phyloP scores from a whole-genome alignment of 2,797 vertebrate species.

The Rhabdomys pumilio region DNA sequence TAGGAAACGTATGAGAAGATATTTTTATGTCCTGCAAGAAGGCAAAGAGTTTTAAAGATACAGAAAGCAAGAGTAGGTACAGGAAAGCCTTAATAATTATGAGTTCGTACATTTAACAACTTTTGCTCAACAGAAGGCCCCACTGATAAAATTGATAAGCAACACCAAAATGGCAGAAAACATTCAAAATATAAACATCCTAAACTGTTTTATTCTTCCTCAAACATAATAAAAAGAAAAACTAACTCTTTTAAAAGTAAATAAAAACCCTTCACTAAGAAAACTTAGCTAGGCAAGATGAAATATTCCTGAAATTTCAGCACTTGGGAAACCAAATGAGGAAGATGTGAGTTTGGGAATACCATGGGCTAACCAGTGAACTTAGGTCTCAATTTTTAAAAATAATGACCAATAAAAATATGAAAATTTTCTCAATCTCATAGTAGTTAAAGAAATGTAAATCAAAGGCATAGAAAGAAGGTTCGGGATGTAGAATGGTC shows the following conservation, averaged over 20 bases:
- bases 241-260: constrained; percentile 48
- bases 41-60: constrained; percentile 52
- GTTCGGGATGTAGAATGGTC: constrained; percentile 10
- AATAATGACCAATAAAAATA: not conserved
- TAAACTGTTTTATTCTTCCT: not conserved
- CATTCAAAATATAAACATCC: constrained; percentile 31
- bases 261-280: constrained; percentile 16
- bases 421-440: not conserved
- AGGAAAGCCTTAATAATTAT: constrained; percentile 34
- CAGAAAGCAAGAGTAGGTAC: constrained; percentile 12
- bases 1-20: constrained; percentile 9
- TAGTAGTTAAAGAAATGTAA: not conserved
- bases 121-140: not conserved
- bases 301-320: not conserved
- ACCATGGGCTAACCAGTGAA: not conserved
- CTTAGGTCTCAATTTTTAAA: not conserved
- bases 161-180: constrained; percentile 58
- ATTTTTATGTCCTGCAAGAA: constrained; percentile 15
- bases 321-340: not conserved
- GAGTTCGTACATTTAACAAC: constrained; percentile 28
- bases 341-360: not conserved
- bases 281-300: not conserved
- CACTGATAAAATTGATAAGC: constrained; percentile 41
- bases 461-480: not conserved
- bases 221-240: constrained; percentile 57